Evolutionary conservation across 2,888 invertebrate genomes (phyloP), one percentile per base, ranked within the genome.

Genomic region (Nemurella pictetii): DNA sequence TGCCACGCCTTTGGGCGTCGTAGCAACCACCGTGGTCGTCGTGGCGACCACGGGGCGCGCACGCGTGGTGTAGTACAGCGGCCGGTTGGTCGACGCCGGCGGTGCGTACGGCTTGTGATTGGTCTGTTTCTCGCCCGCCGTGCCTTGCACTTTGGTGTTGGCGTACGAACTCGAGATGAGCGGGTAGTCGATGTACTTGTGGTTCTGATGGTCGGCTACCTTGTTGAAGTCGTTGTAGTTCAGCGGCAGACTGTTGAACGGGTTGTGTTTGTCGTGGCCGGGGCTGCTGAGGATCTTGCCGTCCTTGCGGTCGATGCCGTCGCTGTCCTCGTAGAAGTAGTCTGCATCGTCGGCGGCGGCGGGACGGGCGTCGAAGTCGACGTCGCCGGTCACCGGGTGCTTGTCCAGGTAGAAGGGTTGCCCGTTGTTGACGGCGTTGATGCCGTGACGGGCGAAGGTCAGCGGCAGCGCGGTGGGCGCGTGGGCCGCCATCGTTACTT

Each of bases 111-210:
- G 80, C n/a, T 83, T 84, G n/a, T 84, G 86, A 82, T 82, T 82
- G 12, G 83, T 83, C 26, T 84, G 84, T 20, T 81, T 85, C 35
- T 85, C 86, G 2, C 83, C 85, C 7, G 83, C 87, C 20, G 87
- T 12, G 89, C 94, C 94, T 88, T 95, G 95, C 30, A 94, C 93
- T 89, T 95, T 95, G 0, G 94, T 92, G 88, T 94, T 95, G 0
- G 95, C 94, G 88, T 95, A 95, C 0, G 94, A 94, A 88, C 92
- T 94, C 0, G 94, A 94, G 84, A 95, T 94, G 83, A 95, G 88
- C 0, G 95, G 95, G 87, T 94, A 94, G 12, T 86, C 84, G 35
- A 32, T 85, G 5, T 86, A 72, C 20, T 80, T 28, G 27, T 86
- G 85, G 72, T 86, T 85, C 28, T 83, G 80, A 36, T 85, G 83